Evolutionary conservation across 2,113 vertebrate genomes (phyloP).

Genomic region (Centropus unirufus): DNA sequence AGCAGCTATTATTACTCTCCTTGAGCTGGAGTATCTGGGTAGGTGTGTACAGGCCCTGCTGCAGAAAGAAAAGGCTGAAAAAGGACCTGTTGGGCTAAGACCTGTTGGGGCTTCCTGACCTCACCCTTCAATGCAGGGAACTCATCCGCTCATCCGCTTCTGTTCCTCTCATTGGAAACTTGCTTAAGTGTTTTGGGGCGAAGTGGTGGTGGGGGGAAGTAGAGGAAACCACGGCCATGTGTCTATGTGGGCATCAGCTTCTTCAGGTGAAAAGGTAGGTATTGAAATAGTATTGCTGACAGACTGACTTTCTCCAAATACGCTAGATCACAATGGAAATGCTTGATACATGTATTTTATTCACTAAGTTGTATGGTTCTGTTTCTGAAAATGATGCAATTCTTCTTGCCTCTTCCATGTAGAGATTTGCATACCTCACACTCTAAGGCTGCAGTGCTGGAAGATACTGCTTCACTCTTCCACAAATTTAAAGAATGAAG

Average conservation of each 20-base stretch:
- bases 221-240: fast-evolving
- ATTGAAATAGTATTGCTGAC: background rate
- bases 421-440: background rate
- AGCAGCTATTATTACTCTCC: background rate
- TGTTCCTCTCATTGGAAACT: background rate
- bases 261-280: background rate
- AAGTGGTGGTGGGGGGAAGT: background rate
- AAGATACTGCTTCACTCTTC: background rate
- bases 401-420: background rate
- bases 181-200: background rate
- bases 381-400: background rate
- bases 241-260: background rate
- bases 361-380: background rate
- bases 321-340: background rate
- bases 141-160: background rate
- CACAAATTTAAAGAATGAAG: background rate
- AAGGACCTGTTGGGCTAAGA: background rate
- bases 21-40: background rate
- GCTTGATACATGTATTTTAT: background rate
- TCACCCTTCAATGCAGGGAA: background rate
- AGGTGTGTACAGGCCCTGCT: background rate
- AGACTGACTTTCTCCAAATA: background rate
- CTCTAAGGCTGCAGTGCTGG: background rate
- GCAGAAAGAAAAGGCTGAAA: background rate
- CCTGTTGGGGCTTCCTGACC: background rate